Base-by-base conservation (phyloP, 2,888 invertebrate genomes). In the Diaphora mendica region DNA sequence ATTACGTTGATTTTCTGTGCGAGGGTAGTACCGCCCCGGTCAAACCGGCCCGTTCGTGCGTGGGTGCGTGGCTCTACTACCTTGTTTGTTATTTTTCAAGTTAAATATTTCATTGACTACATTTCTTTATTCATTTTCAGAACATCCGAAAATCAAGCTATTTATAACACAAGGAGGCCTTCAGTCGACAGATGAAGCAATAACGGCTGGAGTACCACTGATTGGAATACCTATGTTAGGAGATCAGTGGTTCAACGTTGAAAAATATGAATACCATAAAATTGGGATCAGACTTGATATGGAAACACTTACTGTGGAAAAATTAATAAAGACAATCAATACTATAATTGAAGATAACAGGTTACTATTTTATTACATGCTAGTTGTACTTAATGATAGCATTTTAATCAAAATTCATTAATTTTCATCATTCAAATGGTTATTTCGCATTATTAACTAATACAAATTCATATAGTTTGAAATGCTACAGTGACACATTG, bases 141-240 rank as follows among this genome's bases (percentile, higher is more conserved):
- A 71, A 55, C 94, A 95, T 80, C 90, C 91, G 13, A 95, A 95
- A 72, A 77, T 95, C 0, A 95, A 94, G 78, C 70, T 93, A 1
- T 95, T 95, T 71, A 91, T 94, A 42, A 93, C 92, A 0, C 95
- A 94, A 88, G 93, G 93, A 66, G 95, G 95, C 30, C 77, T 92
- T 2, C 92, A 93, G 76, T 93, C 95, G 0, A 88, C 91, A 0
- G 92, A 93, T 51, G 95, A 95, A 81, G 89, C 94, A 0, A 87
- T 94, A 39, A 85, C 84, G 17, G 89, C 90, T 13, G 68, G 68
- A 59, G 68, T 68, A 1, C 94, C 94, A 11, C 75, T 94, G 3
- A 83, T 94, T 11, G 92, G 89, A 11, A 80, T 94, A 70, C 93
- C 93, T 8, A 90, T 94, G 84, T 78, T 91, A 11, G 90, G 86